phyloP scores from a whole-genome alignment of 2,113 vertebrate species.

The Lepisosteus oculatus region DNA sequence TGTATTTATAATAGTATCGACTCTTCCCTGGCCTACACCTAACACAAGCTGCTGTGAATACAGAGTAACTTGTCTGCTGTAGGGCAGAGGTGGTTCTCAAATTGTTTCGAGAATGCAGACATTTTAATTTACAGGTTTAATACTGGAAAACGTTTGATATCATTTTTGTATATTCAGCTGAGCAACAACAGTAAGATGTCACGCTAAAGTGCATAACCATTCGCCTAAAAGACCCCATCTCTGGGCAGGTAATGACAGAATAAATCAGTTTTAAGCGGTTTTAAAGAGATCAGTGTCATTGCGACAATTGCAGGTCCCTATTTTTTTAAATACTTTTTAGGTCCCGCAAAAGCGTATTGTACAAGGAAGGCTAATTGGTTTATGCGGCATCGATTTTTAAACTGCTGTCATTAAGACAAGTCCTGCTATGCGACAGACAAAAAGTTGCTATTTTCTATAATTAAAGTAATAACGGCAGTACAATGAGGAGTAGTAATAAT shows the following conservation, averaged over 20 bases:
- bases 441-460: no score
- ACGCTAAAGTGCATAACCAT: neutral
- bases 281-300: conserved; percentile 7
- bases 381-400: no score
- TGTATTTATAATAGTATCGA: conserved; percentile 68
- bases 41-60: conserved; percentile 43
- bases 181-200: conserved; percentile 7
- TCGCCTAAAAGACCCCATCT: neutral
- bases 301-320: neutral
- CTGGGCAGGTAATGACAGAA: conserved; percentile 12
- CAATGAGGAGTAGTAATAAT: no score
- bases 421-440: no score
- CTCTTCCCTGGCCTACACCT: conserved; percentile 48
- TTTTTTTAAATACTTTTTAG: conserved; percentile 17
- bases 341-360: neutral
- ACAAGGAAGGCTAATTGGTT: no score
- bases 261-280: conserved; percentile 24
- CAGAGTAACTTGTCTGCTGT: conserved; percentile 36
- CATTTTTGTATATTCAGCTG: neutral
- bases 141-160: conserved; percentile 33
- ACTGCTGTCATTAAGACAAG: no score
- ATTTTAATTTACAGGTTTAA: conserved; percentile 22
- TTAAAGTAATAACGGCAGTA: no score
- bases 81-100: conserved; percentile 2
- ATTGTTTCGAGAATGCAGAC: conserved; percentile 1